These are phyloP conservation scores for Neodiprion pinetum DNA, from an alignment of 1,140 invertebrate genomes.

Conservation along the genomic window DNA sequence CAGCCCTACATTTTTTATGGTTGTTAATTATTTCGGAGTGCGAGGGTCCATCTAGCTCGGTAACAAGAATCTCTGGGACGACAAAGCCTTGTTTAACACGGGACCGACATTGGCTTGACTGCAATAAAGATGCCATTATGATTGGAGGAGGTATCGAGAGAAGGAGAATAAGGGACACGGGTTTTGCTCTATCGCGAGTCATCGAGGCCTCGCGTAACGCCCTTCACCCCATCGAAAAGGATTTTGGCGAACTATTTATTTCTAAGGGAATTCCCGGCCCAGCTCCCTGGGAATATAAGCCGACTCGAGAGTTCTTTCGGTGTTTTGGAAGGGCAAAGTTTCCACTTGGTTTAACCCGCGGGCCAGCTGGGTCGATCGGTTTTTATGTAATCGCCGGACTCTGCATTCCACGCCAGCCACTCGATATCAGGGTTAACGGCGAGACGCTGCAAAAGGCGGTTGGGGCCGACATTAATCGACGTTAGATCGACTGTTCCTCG, in stretches of 20 bases:
- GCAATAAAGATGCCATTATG: conserved; percentile 14
- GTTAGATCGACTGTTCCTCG: conserved; percentile 1
- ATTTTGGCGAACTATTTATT: conserved; percentile 44
- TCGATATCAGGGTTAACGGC: neutral
- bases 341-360: conserved; percentile 1
- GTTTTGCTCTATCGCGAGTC: conserved; percentile 11
- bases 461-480: neutral
- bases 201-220: conserved; percentile 38
- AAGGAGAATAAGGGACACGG: neutral
- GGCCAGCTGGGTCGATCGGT: neutral
- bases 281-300: neutral
- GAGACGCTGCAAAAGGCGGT: neutral
- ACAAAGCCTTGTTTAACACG: conserved; percentile 5
- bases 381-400: neutral
- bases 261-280: neutral
- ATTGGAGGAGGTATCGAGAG: neutral
- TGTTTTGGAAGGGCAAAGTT: conserved; percentile 2
- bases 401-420: neutral
- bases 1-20: no score
- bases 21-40: no score
- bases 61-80: neutral
- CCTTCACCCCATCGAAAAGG: conserved; percentile 40
- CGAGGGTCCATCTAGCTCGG: neutral
- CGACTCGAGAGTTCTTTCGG: neutral
- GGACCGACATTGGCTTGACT: neutral